Conservation (phyloP, 2,113 vertebrate species). For the Petrocephalus zakoni region DNA sequence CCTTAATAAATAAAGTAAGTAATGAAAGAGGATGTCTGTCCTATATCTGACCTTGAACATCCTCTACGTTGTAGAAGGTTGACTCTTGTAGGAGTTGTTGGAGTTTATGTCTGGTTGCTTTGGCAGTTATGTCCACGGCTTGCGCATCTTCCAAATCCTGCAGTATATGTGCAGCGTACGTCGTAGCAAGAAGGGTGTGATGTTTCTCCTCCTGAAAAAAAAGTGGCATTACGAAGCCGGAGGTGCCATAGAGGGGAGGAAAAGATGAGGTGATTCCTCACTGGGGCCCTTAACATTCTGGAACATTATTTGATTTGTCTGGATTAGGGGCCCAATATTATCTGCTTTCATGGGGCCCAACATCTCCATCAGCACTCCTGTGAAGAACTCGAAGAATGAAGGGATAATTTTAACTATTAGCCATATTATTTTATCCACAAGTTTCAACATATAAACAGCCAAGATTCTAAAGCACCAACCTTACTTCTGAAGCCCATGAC, state of each 20-base stretch:
- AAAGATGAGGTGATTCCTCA: not conserved
- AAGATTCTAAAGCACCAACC: constrained; percentile 34
- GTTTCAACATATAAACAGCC: constrained; percentile 2
- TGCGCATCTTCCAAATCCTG: constrained; percentile 22
- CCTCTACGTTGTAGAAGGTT: constrained; percentile 36
- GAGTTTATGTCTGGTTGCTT: constrained; percentile 43
- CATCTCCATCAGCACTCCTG: not conserved
- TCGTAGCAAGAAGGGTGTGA: constrained; percentile 52
- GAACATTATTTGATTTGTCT: not conserved
- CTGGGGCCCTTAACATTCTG: not conserved
- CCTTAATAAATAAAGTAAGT: not conserved
- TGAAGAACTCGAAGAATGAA: not conserved
- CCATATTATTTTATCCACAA: constrained; percentile 7
- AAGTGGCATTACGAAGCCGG: not conserved
- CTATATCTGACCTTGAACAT: constrained; percentile 41
- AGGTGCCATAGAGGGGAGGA: not conserved
- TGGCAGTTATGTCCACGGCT: constrained; percentile 17
- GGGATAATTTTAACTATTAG: not conserved
- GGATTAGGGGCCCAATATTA: not conserved
- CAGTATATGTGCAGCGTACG: constrained; percentile 41
- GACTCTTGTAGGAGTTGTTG: constrained; percentile 55
- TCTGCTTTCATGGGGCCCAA: not conserved
- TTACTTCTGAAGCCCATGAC: constrained; percentile 46
- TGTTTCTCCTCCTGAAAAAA: constrained; percentile 49
- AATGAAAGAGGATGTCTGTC: not conserved